Evolutionary conservation across 1,140 invertebrate species (phyloP), one percentile per base, ranked within the genome.

Genomic region (Cyphomyrmex costatus): DNA sequence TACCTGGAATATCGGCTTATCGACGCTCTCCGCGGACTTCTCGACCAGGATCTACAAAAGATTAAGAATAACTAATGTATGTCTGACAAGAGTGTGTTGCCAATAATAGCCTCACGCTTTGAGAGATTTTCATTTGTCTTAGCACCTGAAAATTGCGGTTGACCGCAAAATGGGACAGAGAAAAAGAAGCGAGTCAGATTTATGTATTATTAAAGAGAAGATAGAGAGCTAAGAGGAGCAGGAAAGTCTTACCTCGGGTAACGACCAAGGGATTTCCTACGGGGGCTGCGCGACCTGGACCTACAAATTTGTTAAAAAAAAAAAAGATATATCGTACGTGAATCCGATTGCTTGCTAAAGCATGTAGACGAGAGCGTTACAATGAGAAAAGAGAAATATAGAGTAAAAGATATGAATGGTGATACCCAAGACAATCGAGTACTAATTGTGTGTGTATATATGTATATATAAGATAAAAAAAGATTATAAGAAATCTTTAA

Each of bases 31-130:
- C 85, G 89, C 0, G 94, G 92, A 77, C 94, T 94, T 92, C 91
- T 92, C 21, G 94, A 94, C 49, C 87, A 84, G 83, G 93, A 94
- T 89, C 94, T 94, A 92, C 42, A 94, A 93, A 93, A 93, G 91
- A 93, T 92, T 88, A 89, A 94, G 87, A 89, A 92, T 86, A 87
- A 90, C 74, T 86, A 84, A 91, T 92, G 89, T 93, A 91, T 88
- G 78, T 86, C 78, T 63, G 87, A 76, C 78, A 88, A 86, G n/a
- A n/a, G 12, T 91, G 61, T 63, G 24, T 89, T 73, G 80, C 16
- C 3, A 12, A 0, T 51, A 42, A 84, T 56, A 42, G 65, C 61
- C 87, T 27, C 65, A 56, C 51, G 6, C 51, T 76, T 86, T 87
- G 58, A 90, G 27, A 79, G 74, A 36, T 70, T 88, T 91, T 89